phyloP scores from a whole-genome alignment of 1,140 invertebrate species.

The Drosophila sp. region DNA sequence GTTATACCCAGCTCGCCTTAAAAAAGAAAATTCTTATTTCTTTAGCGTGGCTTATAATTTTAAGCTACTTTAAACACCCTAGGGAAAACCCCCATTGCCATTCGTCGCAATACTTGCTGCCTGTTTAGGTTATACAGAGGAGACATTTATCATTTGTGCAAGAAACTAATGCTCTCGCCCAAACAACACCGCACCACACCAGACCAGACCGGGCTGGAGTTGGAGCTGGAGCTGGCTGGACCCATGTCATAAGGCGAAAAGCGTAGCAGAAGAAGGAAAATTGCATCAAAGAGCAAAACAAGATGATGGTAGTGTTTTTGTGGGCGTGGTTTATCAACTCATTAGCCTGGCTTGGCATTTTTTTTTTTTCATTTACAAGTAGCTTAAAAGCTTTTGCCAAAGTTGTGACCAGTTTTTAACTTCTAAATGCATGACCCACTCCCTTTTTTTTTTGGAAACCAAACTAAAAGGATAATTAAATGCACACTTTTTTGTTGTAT shows the following conservation, averaged over 20 bases:
- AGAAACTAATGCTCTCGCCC: too few species aligned
- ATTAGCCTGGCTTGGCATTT: constrained; percentile 8
- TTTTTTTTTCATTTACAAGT: background rate
- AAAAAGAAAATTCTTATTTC: too few species aligned
- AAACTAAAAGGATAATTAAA: constrained; percentile 6
- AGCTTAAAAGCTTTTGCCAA: constrained; percentile 17
- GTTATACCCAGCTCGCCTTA: too few species aligned
- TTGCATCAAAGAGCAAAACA: background rate
- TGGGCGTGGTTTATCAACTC: constrained; percentile 11
- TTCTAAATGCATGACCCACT: background rate
- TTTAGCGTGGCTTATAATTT: too few species aligned
- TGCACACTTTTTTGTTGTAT: background rate
- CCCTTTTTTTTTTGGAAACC: background rate
- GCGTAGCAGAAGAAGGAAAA: background rate
- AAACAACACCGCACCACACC: too few species aligned
- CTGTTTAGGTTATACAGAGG: too few species aligned
- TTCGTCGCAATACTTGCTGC: too few species aligned
- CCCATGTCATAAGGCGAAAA: background rate
- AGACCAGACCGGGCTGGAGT: background rate
- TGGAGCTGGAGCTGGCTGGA: too few species aligned
- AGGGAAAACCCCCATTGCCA: too few species aligned
- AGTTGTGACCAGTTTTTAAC: constrained; percentile 10
- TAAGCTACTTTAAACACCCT: too few species aligned
- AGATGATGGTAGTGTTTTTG: background rate
- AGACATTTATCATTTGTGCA: too few species aligned